These are phyloP conservation scores for Harpegnathos saltator DNA, from an alignment of 1,140 invertebrate genomes.

Conservation along the genomic window DNA sequence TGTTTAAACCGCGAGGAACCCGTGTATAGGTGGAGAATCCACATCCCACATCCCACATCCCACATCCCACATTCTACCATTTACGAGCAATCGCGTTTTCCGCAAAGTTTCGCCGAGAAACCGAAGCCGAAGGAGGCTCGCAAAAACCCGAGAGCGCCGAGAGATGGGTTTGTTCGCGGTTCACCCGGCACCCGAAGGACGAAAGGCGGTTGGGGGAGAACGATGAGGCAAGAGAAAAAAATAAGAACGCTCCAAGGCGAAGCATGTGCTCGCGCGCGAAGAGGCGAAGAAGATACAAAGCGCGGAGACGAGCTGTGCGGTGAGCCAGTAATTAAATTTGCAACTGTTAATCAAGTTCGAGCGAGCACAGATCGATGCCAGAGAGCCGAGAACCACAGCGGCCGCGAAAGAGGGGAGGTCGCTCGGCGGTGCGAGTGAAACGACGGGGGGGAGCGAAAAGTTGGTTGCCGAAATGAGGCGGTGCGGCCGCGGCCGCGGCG, in stretches of 20 bases:
- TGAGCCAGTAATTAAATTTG: constrained; percentile 79
- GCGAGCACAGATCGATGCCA: constrained; percentile 70
- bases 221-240: constrained; percentile 26
- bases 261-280: constrained; percentile 7
- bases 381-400: constrained; percentile 27
- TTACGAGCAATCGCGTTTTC: constrained; percentile 55
- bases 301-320: constrained; percentile 49
- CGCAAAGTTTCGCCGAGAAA: constrained; percentile 59
- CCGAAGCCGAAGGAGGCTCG: constrained; percentile 33
- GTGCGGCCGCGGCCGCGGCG: no score
- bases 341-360: constrained; percentile 76
- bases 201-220: constrained; percentile 10
- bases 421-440: neutral
- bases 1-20: constrained; percentile 44
- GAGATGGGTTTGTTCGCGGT: constrained; percentile 50
- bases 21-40: no score
- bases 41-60: constrained; percentile 5
- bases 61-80: constrained; percentile 50
- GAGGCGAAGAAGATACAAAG: constrained; percentile 61
- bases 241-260: constrained; percentile 15
- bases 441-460: neutral
- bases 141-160: constrained; percentile 64
- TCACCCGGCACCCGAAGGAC: neutral
- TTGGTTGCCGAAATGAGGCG: constrained; percentile 29
- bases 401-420: constrained; percentile 16